Conservation (phyloP, 2,113 vertebrate genomes). For the Sebastes schlegelii region DNA sequence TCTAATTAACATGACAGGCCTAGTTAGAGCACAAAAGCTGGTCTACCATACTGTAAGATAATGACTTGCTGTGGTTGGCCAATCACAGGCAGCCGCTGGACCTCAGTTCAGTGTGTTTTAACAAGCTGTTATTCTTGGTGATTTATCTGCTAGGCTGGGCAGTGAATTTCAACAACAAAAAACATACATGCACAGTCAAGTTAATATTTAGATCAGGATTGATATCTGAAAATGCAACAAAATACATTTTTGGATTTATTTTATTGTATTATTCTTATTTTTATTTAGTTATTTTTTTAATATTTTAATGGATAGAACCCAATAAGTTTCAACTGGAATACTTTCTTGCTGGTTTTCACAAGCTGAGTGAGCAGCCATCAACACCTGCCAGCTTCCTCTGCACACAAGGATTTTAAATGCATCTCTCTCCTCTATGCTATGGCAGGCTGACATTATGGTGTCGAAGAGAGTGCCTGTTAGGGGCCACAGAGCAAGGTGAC, state of each 20-base stretch:
- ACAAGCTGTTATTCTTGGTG: not conserved
- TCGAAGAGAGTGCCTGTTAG: constrained; percentile 61
- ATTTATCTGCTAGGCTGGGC: not conserved
- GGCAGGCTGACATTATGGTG: constrained; percentile 67
- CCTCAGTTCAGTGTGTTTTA: constrained; percentile 11
- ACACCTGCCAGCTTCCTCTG: constrained; percentile 42
- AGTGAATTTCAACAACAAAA: not conserved
- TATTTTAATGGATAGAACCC: too few species aligned
- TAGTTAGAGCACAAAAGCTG: constrained; percentile 2
- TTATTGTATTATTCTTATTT: too few species aligned
- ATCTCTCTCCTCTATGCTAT: constrained; percentile 47
- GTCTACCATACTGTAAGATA: constrained; percentile 4
- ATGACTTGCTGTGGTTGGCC: constrained; percentile 18
- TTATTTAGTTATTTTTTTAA: too few species aligned
- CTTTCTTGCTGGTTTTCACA: constrained; percentile 17
- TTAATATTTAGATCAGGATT: not conserved
- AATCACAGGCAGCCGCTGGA: constrained; percentile 5
- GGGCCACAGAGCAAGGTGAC: constrained; percentile 61
- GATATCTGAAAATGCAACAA: not conserved
- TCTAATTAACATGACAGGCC: too few species aligned
- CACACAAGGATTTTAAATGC: constrained; percentile 50
- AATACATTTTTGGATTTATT: too few species aligned
- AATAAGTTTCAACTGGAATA: not conserved
- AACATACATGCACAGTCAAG: not conserved
- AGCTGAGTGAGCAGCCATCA: constrained; percentile 42